A percentile compares a stretch with the other conserved stretches of the same genome.
phyloP scores from a whole-genome alignment of 1,140 invertebrate genomes.

The Himalopsyche phryganea region DNA sequence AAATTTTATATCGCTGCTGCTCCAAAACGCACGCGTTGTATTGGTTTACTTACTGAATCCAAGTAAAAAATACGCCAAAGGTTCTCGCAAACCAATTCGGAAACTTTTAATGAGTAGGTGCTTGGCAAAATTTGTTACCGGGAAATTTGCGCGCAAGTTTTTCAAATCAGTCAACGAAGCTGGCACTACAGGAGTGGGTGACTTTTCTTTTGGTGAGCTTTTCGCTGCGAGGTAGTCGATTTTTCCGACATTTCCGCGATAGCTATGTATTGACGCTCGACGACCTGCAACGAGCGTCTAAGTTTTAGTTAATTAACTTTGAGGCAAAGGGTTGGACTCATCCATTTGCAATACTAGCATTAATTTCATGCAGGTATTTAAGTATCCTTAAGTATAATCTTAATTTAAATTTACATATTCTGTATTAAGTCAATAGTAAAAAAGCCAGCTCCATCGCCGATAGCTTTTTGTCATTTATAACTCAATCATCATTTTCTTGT shows the following conservation, averaged over 20 bases:
- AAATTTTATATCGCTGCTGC: not conserved
- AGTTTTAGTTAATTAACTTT: conserved; percentile 4
- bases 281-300: not conserved
- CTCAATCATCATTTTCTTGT: too few species aligned
- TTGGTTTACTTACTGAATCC: too few species aligned
- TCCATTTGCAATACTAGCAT: too few species aligned
- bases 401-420: too few species aligned
- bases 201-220: not conserved
- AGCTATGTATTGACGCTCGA: not conserved
- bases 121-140: not conserved
- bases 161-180: not conserved
- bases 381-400: too few species aligned
- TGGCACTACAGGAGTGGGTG: not conserved
- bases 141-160: not conserved
- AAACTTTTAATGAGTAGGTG: conserved; percentile 14
- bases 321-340: conserved; percentile 9
- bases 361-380: too few species aligned
- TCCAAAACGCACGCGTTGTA: too few species aligned
- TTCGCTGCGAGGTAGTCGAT: not conserved
- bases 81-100: not conserved
- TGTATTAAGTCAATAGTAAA: too few species aligned
- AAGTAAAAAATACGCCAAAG: conserved; percentile 2
- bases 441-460: too few species aligned
- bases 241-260: not conserved
- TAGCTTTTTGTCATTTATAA: too few species aligned